phyloP scores from a whole-genome alignment of 2,113 vertebrate genomes.

The Mesembrinibis cayennensis region DNA sequence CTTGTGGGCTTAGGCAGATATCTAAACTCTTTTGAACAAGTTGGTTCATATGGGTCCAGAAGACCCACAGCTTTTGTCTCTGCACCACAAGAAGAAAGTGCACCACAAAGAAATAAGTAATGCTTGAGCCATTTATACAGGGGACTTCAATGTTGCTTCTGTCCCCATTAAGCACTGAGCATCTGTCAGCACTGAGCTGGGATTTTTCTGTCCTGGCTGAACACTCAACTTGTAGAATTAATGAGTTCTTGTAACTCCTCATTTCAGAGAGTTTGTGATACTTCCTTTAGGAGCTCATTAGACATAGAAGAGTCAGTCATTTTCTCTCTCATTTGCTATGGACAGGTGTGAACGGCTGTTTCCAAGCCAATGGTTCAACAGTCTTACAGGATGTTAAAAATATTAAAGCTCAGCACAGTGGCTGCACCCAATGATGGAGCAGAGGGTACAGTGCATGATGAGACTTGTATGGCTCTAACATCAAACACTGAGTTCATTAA shows the following conservation, averaged over 20 bases:
- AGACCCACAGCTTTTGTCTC: not conserved
- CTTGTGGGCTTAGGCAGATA: not conserved
- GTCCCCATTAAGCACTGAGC: not conserved
- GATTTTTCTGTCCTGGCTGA: not conserved
- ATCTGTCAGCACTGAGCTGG: not conserved
- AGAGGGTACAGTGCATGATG: not conserved
- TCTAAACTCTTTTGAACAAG: not conserved
- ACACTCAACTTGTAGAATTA: not conserved
- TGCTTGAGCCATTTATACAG: not conserved
- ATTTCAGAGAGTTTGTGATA: not conserved
- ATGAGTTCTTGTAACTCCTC: not conserved
- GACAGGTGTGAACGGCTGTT: not conserved
- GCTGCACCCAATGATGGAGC: not conserved
- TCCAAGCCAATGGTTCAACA: not conserved
- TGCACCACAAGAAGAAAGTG: not conserved
- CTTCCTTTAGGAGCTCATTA: not conserved
- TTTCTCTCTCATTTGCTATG: not conserved
- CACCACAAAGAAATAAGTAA: not conserved
- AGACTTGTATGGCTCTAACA: not conserved
- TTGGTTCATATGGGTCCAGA: not conserved
- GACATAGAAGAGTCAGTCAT: not conserved
- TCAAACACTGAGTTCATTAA: not conserved
- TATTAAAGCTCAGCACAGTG: not conserved
- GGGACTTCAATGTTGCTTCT: not conserved
- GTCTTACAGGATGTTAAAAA: not conserved